These are phyloP conservation scores for Mus pahari DNA, from an alignment of 2,113 vertebrate genomes.

Conservation along the genomic window DNA sequence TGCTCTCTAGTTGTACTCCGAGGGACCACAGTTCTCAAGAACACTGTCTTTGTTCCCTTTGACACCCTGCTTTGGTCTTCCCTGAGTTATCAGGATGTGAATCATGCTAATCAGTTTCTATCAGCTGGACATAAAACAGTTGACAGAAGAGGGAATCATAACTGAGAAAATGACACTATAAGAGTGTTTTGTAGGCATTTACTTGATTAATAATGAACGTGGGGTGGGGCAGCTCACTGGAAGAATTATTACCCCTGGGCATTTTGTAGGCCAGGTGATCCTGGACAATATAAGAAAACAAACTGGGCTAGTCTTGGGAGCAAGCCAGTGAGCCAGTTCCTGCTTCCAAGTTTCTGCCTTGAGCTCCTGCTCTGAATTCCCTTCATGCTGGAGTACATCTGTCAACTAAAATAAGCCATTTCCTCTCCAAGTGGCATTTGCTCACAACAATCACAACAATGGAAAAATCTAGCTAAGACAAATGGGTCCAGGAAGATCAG, in stretches of 20 bases:
- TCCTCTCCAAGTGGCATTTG: not conserved
- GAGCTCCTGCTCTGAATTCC: not conserved
- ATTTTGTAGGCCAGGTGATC: not conserved
- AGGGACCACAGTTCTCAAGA: not conserved
- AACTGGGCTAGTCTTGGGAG: not conserved
- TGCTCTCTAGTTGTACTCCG: not conserved
- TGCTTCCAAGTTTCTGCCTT: not conserved
- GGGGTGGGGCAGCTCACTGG: not conserved
- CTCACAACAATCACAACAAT: not conserved
- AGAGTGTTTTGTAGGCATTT: not conserved
- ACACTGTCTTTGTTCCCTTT: not conserved
- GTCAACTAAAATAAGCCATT: not conserved
- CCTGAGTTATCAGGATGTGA: not conserved
- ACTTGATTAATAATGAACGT: not conserved
- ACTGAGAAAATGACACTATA: not conserved
- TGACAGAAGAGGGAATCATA: not conserved
- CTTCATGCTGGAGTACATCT: not conserved
- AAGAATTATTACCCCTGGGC: not conserved
- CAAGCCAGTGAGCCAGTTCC: not conserved
- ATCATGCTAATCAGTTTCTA: not conserved
- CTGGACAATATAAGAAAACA: not conserved
- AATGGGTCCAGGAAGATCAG: not conserved
- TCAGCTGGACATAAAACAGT: not conserved
- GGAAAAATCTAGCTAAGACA: not conserved
- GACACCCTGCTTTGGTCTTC: not conserved